Evolutionary conservation across 2,888 invertebrate genomes (phyloP).

Genomic region (Loripinus fragilis): DNA sequence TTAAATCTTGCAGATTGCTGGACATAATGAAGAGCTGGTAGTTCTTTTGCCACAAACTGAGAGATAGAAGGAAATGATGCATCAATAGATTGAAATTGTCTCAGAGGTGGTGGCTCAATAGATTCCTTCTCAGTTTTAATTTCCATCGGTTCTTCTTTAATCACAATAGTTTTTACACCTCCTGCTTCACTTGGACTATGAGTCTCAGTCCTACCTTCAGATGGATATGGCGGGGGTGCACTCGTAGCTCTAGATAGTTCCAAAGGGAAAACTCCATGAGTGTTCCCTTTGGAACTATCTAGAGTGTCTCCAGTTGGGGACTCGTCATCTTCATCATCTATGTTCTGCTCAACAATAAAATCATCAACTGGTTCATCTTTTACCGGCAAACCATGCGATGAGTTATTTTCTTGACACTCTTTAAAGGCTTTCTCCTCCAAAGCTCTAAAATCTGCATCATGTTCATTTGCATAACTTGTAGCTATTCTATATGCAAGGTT

Average conservation of each 20-base stretch:
- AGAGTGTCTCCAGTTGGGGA: too few species aligned
- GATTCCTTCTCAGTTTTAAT: background rate
- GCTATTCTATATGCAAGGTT: constrained; percentile 15
- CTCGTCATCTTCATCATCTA: constrained; percentile 14
- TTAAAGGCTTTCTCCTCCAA: background rate
- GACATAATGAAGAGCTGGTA: background rate
- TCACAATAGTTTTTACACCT: background rate
- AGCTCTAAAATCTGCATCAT: background rate
- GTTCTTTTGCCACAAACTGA: background rate
- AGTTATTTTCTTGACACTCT: background rate
- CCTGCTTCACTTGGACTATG: too few species aligned
- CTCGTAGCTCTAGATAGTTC: background rate
- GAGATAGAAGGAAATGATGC: background rate
- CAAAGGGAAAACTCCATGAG: too few species aligned
- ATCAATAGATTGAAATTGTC: background rate
- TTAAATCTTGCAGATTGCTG: background rate
- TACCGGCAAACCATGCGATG: background rate
- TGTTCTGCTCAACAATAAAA: background rate
- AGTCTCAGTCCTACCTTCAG: too few species aligned
- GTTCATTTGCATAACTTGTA: background rate
- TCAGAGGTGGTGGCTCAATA: background rate
- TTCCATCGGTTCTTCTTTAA: constrained; percentile 4
- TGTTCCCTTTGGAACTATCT: too few species aligned
- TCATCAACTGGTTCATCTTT: background rate
- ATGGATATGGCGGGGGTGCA: background rate